Conservation (phyloP, 2,113 vertebrate genomes). For the Osmerus mordax region DNA sequence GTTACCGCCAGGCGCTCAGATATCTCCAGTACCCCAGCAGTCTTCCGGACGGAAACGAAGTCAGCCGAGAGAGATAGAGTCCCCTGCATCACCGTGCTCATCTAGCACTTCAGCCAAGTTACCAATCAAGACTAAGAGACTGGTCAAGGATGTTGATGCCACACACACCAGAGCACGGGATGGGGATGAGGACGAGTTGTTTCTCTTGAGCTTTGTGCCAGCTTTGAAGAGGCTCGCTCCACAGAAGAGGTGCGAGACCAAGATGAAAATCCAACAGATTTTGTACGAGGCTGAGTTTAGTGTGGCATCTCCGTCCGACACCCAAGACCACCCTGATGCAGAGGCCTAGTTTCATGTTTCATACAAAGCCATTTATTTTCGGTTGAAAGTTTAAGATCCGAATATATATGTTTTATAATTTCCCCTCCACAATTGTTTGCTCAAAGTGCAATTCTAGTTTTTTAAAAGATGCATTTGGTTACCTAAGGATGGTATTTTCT, state of each 20-base stretch:
- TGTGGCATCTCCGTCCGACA: constrained; percentile 9
- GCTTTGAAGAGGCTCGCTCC: constrained; percentile 65
- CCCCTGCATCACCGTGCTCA: constrained; percentile 10
- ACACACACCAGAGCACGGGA: not conserved
- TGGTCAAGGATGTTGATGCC: constrained; percentile 47
- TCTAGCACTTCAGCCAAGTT: constrained; percentile 1
- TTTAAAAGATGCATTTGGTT: not conserved
- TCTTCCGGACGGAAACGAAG: constrained; percentile 38
- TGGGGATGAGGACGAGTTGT: constrained; percentile 67
- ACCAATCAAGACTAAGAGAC: constrained; percentile 43
- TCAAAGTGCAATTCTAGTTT: not conserved
- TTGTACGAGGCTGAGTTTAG: constrained; percentile 69
- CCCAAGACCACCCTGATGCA: constrained; percentile 28
- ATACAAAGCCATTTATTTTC: not conserved
- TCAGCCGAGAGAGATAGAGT: constrained; percentile 18
- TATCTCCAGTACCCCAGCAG: constrained; percentile 9
- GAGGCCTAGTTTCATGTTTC: constrained; percentile 7
- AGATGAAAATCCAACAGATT: constrained; percentile 68
- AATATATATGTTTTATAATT: not conserved
- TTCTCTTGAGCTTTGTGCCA: constrained; percentile 64
- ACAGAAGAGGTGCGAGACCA: constrained; percentile 65
- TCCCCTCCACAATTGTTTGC: not conserved
- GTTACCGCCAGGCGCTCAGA: constrained; percentile 29
- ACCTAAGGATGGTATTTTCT: not conserved
- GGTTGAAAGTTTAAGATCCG: constrained; percentile 11